Evolutionary conservation across 2,797 vertebrate genomes (phyloP).

Genomic region (Semotilus atromaculatus): DNA sequence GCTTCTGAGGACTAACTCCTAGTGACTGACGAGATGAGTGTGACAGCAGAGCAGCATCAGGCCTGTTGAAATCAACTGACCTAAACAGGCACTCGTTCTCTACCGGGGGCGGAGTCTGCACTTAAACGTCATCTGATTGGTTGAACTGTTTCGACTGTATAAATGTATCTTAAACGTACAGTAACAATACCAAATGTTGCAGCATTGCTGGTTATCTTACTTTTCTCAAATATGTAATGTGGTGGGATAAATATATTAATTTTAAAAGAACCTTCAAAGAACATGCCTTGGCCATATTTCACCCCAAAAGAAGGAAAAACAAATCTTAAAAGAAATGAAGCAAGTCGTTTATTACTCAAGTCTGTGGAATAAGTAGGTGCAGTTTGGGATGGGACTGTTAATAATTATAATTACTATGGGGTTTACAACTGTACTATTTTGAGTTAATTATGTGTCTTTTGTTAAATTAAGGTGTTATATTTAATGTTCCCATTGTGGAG

Average conservation of each 20-base stretch:
- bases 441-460: not conserved
- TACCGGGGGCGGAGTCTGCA: slow-evolving; percentile 15
- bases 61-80: not conserved
- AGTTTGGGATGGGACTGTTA: not conserved
- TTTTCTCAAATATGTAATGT: not conserved
- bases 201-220: not conserved
- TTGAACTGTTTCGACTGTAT: not conserved
- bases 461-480: not conserved
- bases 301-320: not conserved
- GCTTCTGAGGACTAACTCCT: not conserved
- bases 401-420: not conserved
- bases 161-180: not conserved
- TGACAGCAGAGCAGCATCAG: slow-evolving; percentile 1
- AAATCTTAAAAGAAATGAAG: not conserved
- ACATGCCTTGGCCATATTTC: not conserved
- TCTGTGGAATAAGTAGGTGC: not conserved
- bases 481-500: not conserved
- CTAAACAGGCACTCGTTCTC: not conserved
- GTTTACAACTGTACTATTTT: not conserved
- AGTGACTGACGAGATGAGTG: not conserved
- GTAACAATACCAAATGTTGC: not conserved
- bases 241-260: not conserved
- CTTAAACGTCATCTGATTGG: slow-evolving; percentile 3
- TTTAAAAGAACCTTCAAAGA: not conserved
- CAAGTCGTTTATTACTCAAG: not conserved